Evolutionary conservation across 30 jellyfish, hydroid and myxozoan genomes (phyloP), one percentile per base, ranked within the genome.

Genomic region (Sanderia malayensis): DNA sequence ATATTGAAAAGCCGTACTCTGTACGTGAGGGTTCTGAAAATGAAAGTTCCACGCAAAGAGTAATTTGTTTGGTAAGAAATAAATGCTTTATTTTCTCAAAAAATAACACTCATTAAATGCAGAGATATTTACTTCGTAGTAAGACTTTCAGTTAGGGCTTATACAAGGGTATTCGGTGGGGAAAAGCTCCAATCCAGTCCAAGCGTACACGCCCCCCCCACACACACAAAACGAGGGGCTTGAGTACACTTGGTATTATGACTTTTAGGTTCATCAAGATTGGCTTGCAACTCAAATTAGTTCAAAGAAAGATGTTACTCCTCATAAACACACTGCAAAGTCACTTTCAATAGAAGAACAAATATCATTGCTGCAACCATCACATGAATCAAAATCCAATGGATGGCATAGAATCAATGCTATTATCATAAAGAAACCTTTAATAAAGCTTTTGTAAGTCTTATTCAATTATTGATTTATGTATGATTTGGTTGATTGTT

Each of bases 371-470:
- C 74, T 67, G 59, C 94, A 71, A 29, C 76, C 94, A 28, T 70
- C 81, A 28, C 41, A 29, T 64, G 67, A 32, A 44, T 53, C 31
- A 47, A 70, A 72, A 24, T 21, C 23, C 25, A 71, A 82, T 82
- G 94, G 94, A 2, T 71, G 83, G 94, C 81, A 32, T n/a, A 82
- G 84, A 32, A 59, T 82, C 26, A 30, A 28, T 22, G 34, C 58
- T 1, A 71, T 72, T n/a, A 53, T 82, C 32, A 71, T 82, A 0
- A 70, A 59, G 41, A 82, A 82, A 25, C 86, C 94, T 8, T 33
- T 82, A 28, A 49, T 33, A 55, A 82, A 71, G 19, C 20, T 82
- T 17, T 20, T 71, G 94, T 82, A 41, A 19, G 70, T 67, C 19
- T 4, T 33, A 2, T 34, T 23, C 6, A 2, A 32, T 4, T 37